Evolutionary conservation across 2,888 invertebrate species (phyloP), one percentile per base, ranked within the genome.

Genomic region (Acleris literana): DNA sequence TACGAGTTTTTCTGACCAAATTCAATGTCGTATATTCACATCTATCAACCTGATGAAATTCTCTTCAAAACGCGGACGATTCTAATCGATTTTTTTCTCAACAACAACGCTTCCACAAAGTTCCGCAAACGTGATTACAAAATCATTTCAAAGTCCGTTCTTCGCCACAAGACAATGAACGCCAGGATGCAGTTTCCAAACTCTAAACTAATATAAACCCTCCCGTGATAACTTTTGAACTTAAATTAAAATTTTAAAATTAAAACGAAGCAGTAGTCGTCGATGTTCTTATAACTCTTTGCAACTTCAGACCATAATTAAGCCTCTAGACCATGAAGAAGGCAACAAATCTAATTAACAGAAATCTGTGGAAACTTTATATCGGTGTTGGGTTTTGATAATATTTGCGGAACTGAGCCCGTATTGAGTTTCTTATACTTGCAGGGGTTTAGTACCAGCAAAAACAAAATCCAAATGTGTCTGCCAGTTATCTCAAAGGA

Each of bases 161-260:
- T 55, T 65, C 43, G 29, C 66, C 61, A 51, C 66, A 62, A 60
- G 39, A 62, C 56, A 66, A 66, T 53, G 52, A 62, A 39, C 46
- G 57, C 61, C 61, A 65, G 51, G 65, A 65, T 66, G 66, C 66
- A 66, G 56, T 66, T 65, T 57, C 33, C 61, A 5, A 66, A 66
- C 57, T 57, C 39, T 65, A 61, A 65, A 65, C 43, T 61, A 65
- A 65, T 60, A 60, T 17, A 56, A 65, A 65, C 55, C 55, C 53
- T 55, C 25, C 25, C 55, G 17, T 29, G 29, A 61, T 65, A 65
- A 56, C 51, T 65, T 52, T 66, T 51, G 17, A 62, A 57, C 46
- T 66, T 66, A 61, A 46, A 61, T 61, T 46, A 22, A 17, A 46
- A 57, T 46, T 57, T 46, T 57, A 46, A 66, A 39, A 39, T 39